phyloP scores from a whole-genome alignment of 2,797 vertebrate species.

The Pachyuromys duprasi region DNA sequence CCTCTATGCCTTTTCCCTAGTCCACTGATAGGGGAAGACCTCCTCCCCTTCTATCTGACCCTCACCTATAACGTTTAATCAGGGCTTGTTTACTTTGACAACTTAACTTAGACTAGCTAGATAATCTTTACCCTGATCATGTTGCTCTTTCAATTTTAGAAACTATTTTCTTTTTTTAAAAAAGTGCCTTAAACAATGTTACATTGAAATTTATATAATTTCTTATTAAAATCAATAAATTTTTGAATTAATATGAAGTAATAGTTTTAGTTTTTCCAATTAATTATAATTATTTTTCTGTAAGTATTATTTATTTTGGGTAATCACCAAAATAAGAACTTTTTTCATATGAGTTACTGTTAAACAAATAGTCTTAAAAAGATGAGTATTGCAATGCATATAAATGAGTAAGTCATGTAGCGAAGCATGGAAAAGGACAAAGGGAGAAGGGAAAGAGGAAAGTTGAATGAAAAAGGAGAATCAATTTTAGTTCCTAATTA shows the following conservation, averaged over 20 bases:
- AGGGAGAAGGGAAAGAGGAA: background rate
- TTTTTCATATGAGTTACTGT: background rate
- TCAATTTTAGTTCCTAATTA: constrained; percentile 8
- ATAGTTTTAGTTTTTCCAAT: background rate
- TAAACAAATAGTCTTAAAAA: constrained; percentile 16
- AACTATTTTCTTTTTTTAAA: background rate
- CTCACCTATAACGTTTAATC: too few relatives aligned
- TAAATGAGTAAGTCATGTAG: background rate
- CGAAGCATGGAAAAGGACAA: background rate
- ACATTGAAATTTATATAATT: background rate
- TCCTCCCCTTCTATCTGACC: too few relatives aligned
- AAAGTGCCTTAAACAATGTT: background rate
- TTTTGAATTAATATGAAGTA: background rate
- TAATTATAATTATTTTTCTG: constrained; percentile 12
- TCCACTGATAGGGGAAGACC: too few relatives aligned
- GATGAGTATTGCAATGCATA: background rate
- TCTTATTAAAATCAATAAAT: constrained; percentile 50
- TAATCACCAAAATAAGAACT: constrained; percentile 23
- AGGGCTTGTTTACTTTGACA: constrained; percentile 32
- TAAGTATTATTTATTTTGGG: background rate
- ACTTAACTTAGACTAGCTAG: background rate
- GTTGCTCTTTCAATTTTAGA: background rate
- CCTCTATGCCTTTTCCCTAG: too few relatives aligned
- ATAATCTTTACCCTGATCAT: background rate
- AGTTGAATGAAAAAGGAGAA: background rate